Percentiles rank a stretch among this genome's conserved stretches.
Evolutionary conservation across 2,113 vertebrate genomes (phyloP).

Genomic region (Cyprinodon brontotheroides): DNA sequence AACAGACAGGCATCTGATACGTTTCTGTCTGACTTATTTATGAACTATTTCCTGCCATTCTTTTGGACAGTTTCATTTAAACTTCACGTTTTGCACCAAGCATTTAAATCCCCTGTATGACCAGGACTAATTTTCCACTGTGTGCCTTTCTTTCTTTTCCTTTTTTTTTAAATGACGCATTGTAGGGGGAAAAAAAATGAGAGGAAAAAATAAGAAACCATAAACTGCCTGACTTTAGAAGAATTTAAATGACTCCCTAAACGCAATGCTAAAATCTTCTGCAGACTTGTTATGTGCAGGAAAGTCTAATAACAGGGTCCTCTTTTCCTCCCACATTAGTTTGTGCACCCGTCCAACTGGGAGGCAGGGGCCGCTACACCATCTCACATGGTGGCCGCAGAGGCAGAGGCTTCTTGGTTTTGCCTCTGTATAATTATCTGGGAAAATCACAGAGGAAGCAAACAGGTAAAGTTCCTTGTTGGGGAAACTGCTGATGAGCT

Average conservation of each 20-base stretch:
- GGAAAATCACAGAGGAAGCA: not conserved
- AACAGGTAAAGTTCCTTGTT: slow-evolving; percentile 37
- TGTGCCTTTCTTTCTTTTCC: not conserved
- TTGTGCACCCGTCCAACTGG: slow-evolving; percentile 15
- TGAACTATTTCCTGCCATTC: slow-evolving; percentile 23
- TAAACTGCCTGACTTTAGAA: slow-evolving; percentile 38
- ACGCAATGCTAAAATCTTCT: slow-evolving; percentile 27
- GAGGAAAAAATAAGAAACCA: slow-evolving; percentile 6
- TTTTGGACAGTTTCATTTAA: not conserved
- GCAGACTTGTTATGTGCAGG: slow-evolving; percentile 15
- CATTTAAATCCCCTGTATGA: slow-evolving; percentile 15
- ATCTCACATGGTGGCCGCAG: slow-evolving; percentile 1
- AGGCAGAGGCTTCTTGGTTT: slow-evolving; percentile 4
- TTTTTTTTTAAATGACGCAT: slow-evolving; percentile 8
- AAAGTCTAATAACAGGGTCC: slow-evolving; percentile 21
- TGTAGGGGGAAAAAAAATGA: not conserved
- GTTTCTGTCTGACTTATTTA: slow-evolving; percentile 35
- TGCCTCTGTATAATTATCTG: slow-evolving; percentile 1
- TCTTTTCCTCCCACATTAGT: slow-evolving; percentile 22
- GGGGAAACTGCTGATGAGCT: slow-evolving; percentile 37
- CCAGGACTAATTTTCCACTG: slow-evolving; percentile 10
- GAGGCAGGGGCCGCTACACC: slow-evolving; percentile 4
- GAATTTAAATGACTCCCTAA: slow-evolving; percentile 30
- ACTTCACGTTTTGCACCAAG: slow-evolving; percentile 11
- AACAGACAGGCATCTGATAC: slow-evolving; percentile 29